A percentile compares a stretch with the other conserved stretches of the same genome.
Evolutionary conservation across 2,797 vertebrate species (phyloP).

Genomic region (Bufotes viridis): DNA sequence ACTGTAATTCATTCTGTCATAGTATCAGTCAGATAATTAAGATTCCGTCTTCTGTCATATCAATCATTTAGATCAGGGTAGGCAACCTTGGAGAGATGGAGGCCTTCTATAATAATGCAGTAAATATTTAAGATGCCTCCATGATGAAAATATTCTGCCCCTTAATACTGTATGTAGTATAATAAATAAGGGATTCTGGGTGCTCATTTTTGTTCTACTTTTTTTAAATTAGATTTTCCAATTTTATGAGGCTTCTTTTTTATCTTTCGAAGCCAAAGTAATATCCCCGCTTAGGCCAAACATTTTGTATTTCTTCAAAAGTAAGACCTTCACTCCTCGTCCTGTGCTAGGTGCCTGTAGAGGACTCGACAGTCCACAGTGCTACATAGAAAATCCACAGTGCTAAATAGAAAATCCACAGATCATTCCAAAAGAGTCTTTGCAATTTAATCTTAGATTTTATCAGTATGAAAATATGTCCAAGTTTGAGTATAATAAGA

Average conservation of each 20-base stretch:
- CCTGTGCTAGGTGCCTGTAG: too few species aligned
- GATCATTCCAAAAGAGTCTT: too few species aligned
- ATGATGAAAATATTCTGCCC: neutral
- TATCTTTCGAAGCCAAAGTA: neutral
- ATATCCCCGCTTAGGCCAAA: too few species aligned
- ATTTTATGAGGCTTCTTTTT: neutral
- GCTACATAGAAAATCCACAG: too few species aligned
- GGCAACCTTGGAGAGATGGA: constrained; percentile 7
- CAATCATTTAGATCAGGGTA: constrained; percentile 6
- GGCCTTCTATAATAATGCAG: neutral
- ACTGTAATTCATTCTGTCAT: constrained; percentile 29
- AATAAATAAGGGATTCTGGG: neutral
- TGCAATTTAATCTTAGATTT: too few species aligned
- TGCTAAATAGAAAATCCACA: too few species aligned
- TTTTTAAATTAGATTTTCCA: neutral
- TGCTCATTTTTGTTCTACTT: neutral
- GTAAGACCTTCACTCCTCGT: too few species aligned
- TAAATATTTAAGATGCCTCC: neutral
- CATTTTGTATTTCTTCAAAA: too few species aligned
- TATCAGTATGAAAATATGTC: too few species aligned
- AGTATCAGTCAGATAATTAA: constrained; percentile 24
- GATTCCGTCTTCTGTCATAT: constrained; percentile 5
- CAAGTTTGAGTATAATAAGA: too few species aligned
- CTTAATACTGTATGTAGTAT: neutral
- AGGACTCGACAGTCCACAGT: too few species aligned